These are phyloP conservation scores for Agrilus mali DNA, from an alignment of 2,888 invertebrate genomes.

Conservation along the genomic window DNA sequence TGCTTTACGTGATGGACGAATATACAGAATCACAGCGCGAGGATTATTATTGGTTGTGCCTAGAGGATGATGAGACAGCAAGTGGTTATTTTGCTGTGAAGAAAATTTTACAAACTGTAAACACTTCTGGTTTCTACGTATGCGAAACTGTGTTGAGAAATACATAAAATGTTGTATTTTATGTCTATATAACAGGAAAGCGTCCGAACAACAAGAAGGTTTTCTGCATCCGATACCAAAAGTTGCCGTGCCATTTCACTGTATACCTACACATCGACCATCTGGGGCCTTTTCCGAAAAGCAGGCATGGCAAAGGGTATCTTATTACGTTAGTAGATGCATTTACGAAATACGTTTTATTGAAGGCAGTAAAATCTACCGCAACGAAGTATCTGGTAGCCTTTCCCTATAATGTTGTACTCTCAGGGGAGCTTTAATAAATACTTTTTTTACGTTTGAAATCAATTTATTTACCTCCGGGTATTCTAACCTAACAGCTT, in stretches of 20 bases:
- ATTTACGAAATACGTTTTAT: too few relatives aligned
- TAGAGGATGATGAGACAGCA: constrained; percentile 25
- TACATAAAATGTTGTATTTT: constrained; percentile 29
- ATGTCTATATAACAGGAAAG: constrained; percentile 26
- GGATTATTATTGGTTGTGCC: constrained; percentile 5
- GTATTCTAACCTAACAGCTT: too few relatives aligned
- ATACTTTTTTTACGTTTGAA: too few relatives aligned
- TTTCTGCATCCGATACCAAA: constrained; percentile 30
- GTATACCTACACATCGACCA: constrained; percentile 32
- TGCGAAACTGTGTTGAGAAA: constrained; percentile 25
- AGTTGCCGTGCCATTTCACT: constrained; percentile 26
- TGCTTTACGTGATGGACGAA: too few relatives aligned
- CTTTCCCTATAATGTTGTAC: too few relatives aligned
- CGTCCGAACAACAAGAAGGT: constrained; percentile 19
- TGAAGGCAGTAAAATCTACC: constrained; percentile 19
- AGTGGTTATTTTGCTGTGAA: constrained; percentile 24
- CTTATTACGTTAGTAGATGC: constrained; percentile 27
- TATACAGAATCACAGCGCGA: constrained; percentile 7
- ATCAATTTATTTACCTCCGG: too few relatives aligned
- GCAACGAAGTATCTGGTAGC: constrained; percentile 17
- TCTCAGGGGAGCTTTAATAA: too few relatives aligned
- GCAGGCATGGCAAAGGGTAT: constrained; percentile 21
- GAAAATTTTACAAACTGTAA: constrained; percentile 21
- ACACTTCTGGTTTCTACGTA: constrained; percentile 30
- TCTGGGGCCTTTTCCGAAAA: constrained; percentile 28